Percentiles rank a stretch among this genome's conserved stretches.
Evolutionary conservation across 2,113 vertebrate genomes (phyloP).

Genomic region (Lophura nycthemera): DNA sequence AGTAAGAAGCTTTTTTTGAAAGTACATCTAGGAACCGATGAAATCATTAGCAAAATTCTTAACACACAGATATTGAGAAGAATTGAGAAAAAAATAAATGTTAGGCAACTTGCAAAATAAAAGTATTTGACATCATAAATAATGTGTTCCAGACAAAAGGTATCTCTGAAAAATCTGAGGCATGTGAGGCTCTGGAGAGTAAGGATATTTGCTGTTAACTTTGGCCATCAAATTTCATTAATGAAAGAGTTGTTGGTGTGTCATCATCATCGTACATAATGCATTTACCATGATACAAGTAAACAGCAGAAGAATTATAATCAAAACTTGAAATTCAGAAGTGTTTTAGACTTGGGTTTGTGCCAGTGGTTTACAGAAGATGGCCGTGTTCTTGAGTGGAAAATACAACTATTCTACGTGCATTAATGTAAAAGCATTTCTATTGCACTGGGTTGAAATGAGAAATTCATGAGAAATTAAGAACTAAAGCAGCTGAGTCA

Average conservation of each 20-base stretch:
- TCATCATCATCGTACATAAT: neutral
- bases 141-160: neutral
- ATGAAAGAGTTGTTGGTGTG: neutral
- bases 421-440: neutral
- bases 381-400: neutral
- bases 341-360: neutral
- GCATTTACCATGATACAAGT: neutral
- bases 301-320: neutral
- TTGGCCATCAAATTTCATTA: neutral
- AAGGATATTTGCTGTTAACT: neutral
- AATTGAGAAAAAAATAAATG: neutral
- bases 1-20: neutral
- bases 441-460: neutral
- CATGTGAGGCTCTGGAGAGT: neutral
- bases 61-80: neutral
- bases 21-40: neutral
- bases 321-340: neutral
- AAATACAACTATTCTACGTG: neutral
- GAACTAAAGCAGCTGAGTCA: neutral
- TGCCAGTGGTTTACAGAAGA: neutral
- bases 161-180: neutral
- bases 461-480: neutral
- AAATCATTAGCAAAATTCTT: neutral
- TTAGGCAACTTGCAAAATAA: neutral
- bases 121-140: neutral